These are phyloP conservation scores for Semnornis frantzii DNA, from an alignment of 2,113 vertebrate species.

Conservation along the genomic window DNA sequence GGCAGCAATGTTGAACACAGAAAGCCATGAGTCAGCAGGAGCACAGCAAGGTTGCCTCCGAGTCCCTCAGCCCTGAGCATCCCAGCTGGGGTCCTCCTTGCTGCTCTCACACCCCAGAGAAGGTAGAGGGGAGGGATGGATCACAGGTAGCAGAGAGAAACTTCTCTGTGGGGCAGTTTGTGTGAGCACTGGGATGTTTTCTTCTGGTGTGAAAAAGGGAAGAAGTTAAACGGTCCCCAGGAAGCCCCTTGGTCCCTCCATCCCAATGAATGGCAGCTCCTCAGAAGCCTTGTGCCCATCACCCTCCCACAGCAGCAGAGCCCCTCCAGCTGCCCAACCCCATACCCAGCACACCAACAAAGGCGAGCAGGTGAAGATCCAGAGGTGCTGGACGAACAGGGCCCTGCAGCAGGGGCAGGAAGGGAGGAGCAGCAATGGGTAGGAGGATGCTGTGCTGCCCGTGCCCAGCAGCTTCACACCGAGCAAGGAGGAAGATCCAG, in stretches of 20 bases:
- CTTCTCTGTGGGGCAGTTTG: not conserved
- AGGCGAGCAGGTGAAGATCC: not conserved
- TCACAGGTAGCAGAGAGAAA: not conserved
- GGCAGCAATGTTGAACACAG: not conserved
- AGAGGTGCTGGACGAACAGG: accelerated
- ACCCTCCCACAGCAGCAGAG: not conserved
- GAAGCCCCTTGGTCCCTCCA: not conserved
- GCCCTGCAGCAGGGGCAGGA: accelerated
- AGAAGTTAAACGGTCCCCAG: not conserved
- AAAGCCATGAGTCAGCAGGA: not conserved
- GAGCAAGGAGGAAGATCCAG: too few relatives aligned
- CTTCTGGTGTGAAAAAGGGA: not conserved
- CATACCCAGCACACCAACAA: accelerated
- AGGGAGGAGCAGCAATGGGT: not conserved
- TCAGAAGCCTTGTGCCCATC: not conserved
- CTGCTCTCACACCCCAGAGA: not conserved
- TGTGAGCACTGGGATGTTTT: not conserved
- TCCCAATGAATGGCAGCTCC: not conserved
- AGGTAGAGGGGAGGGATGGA: not conserved
- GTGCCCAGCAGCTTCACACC: accelerated
- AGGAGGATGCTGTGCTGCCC: too few relatives aligned
- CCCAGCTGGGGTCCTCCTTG: too few relatives aligned
- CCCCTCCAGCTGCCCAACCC: not conserved
- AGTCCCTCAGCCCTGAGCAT: not conserved
- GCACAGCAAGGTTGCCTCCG: not conserved